Percentiles rank a stretch among this genome's conserved stretches.
These are phyloP conservation scores for Tyrophagus putrescentiae DNA, from an alignment of 1,140 invertebrate genomes.

Conservation along the genomic window DNA sequence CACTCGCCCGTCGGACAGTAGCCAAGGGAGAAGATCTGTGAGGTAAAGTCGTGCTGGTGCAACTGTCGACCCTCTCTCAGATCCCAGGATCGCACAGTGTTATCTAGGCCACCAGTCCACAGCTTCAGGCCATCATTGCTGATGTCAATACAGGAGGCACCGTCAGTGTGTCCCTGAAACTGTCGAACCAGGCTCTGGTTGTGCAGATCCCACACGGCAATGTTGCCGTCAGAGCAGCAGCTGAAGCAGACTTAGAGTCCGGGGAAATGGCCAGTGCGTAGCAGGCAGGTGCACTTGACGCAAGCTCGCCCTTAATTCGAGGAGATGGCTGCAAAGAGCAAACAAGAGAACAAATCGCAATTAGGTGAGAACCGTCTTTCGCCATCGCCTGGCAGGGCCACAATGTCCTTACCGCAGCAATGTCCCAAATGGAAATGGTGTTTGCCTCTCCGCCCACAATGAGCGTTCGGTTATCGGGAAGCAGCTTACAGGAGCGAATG, in stretches of 20 bases:
- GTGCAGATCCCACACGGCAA: slow-evolving; percentile 85
- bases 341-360: background rate
- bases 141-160: slow-evolving; percentile 92
- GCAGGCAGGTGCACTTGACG: slow-evolving; percentile 86
- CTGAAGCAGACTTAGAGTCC: slow-evolving; percentile 88
- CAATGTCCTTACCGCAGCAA: slow-evolving; percentile 30
- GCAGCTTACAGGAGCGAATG: slow-evolving; percentile 84
- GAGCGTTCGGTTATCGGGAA: slow-evolving; percentile 81
- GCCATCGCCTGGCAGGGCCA: no score
- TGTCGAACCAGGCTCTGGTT: slow-evolving; percentile 80
- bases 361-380: background rate
- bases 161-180: slow-evolving; percentile 93
- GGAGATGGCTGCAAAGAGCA: slow-evolving; percentile 46
- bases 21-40: slow-evolving; percentile 89
- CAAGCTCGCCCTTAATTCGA: slow-evolving; percentile 66
- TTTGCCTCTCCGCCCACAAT: slow-evolving; percentile 93
- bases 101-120: slow-evolving; percentile 95
- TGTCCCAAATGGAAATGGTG: slow-evolving; percentile 88
- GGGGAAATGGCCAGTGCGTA: slow-evolving; percentile 94
- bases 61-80: slow-evolving; percentile 44
- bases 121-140: slow-evolving; percentile 82
- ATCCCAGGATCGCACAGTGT: slow-evolving; percentile 93
- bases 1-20: slow-evolving; percentile 94
- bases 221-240: slow-evolving; percentile 88
- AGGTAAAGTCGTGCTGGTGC: slow-evolving; percentile 46